Conservation (phyloP, 2,888 invertebrate genomes). For the Andrena dorsata region DNA sequence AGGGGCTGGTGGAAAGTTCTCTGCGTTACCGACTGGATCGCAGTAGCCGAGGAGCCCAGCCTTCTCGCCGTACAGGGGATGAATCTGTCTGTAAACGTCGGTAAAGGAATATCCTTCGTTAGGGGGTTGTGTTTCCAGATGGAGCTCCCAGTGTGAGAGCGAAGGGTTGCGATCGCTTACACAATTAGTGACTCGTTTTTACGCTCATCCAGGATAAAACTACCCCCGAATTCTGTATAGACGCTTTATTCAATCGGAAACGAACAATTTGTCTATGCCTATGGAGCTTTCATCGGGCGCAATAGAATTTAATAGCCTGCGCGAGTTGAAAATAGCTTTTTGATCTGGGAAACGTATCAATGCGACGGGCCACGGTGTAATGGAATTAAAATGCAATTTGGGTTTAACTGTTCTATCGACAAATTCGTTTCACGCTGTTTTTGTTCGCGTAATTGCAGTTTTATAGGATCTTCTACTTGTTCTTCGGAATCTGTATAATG, state of each 20-base stretch:
- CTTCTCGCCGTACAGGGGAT: slow-evolving; percentile 84
- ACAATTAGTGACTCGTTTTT: not conserved
- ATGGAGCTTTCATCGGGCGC: not conserved
- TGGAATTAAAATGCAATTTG: slow-evolving; percentile 29
- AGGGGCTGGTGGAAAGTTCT: slow-evolving; percentile 84
- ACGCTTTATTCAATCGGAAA: not conserved
- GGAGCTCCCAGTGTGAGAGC: slow-evolving; percentile 1
- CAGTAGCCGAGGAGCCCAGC: slow-evolving; percentile 83
- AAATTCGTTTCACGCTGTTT: slow-evolving; percentile 10
- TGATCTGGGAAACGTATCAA: slow-evolving; percentile 4
- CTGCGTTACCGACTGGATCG: slow-evolving; percentile 82
- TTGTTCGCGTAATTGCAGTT: not conserved
- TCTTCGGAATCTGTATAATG: not conserved
- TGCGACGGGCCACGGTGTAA: not conserved
- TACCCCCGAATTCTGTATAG: not conserved
- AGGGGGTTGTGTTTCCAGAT: slow-evolving; percentile 42
- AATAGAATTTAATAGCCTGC: slow-evolving; percentile 20
- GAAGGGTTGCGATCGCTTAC: not conserved
- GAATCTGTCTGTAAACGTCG: slow-evolving; percentile 84
- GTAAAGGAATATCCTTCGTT: slow-evolving; percentile 61
- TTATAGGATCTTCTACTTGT: not conserved
- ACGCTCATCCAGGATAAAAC: not conserved
- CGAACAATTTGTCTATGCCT: slow-evolving; percentile 6
- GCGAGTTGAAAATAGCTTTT: slow-evolving; percentile 14
- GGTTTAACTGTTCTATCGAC: slow-evolving; percentile 11